Base-by-base conservation (phyloP, 2,113 vertebrate genomes). In the Serinus canaria region DNA sequence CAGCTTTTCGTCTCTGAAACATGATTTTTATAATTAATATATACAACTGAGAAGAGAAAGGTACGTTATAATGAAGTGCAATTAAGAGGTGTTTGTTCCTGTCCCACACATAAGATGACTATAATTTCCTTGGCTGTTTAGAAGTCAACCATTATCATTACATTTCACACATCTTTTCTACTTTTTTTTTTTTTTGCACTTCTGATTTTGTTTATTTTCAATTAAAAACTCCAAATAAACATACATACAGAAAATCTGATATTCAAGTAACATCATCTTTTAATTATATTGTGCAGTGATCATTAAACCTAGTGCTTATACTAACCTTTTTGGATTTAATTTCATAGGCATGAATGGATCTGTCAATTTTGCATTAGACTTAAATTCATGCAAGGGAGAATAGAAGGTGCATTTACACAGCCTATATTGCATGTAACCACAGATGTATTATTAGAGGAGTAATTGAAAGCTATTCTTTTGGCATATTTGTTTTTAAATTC, bases 1-100 rank as follows among this genome's bases (percentile, higher is more conserved):
- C 95, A 95, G 96, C 96, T 97, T 96, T 97, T 98, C 92, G 50
- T 92, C 97, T 98, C 95, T 94, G 98, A 95, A 97, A 98, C 97
- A 97, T 96, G 97, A 98, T 98, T 98, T 98, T 98, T 98, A 98
- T 98, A 98, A 98, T 98, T 98, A 98, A 98, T 98, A 98, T 98
- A 98, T 98, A 98, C 98, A 98, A 98, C 97, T 52, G 96, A 97
- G 97, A 97, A 95, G 96, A 98, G 97, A 98, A 98, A 98, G 98
- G 98, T 98, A 98, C 97, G 96, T 98, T 98, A 98, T 98, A 98
- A 98, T 98, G 98, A 98, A 98, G 98, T 98, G 98, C 98, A 98
- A 98, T 98, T 98, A 98, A 98, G 98, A 98, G 97, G 98, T 98
- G 98, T 98, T 98, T 98, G 98, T 98, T 98, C 98, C 97, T 98